Evolutionary conservation across 2,888 invertebrate genomes (phyloP).

Genomic region (Drosophila neonasuta): DNA sequence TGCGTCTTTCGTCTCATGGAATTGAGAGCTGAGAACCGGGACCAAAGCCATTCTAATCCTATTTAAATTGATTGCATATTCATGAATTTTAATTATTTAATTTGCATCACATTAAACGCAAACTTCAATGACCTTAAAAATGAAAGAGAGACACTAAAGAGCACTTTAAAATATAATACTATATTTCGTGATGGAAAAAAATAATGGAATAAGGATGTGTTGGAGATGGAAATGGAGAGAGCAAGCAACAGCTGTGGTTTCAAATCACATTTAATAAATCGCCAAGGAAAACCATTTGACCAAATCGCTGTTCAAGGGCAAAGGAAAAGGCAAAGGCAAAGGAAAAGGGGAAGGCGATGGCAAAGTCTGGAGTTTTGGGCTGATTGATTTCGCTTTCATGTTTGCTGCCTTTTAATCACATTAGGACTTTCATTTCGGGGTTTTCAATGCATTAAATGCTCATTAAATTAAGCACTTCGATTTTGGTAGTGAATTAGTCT

Average conservation of each 20-base stretch:
- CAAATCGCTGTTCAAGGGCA: background rate
- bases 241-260: background rate
- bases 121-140: background rate
- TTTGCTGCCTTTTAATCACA: slow-evolving; percentile 29
- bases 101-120: slow-evolving; percentile 19
- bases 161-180: no score
- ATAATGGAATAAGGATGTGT: no score
- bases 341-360: no score
- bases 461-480: slow-evolving; percentile 18
- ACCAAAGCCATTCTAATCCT: slow-evolving; percentile 7
- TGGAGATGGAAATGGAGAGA: background rate
- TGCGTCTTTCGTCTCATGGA: background rate
- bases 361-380: slow-evolving; percentile 1
- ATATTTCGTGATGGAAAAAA: no score
- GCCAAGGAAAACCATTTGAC: background rate
- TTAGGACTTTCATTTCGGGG: slow-evolving; percentile 21
- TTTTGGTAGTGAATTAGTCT: background rate
- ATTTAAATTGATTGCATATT: slow-evolving; percentile 23
- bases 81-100: slow-evolving; percentile 25
- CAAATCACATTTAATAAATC: background rate
- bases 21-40: background rate
- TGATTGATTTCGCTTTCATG: slow-evolving; percentile 21
- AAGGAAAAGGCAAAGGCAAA: no score
- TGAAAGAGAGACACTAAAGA: background rate
- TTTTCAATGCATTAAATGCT: slow-evolving; percentile 6